Base-by-base conservation (phyloP, 2,797 vertebrate species). In the Taeniopygia guttata region DNA sequence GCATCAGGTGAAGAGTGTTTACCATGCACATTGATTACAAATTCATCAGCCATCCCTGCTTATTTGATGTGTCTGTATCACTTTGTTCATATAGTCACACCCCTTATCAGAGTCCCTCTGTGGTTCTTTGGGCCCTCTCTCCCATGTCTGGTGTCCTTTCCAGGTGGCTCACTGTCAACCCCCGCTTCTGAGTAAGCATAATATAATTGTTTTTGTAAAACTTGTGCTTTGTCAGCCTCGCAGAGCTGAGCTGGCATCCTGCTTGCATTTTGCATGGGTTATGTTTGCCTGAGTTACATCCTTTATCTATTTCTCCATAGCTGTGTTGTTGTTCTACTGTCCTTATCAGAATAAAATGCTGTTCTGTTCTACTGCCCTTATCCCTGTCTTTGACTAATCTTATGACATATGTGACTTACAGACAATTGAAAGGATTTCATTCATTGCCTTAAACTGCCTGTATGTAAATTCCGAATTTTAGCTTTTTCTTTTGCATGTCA, bases 1-100 rank as follows among this genome's bases (percentile, higher is more conserved):
- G 11, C 2, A 0, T 21, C 6, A 0, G 19, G 16, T 29, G 19
- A 85, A 59, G 8, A 27, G 12, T n/a, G 19, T n/a, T 68, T 60
- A 25, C 23, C 23, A 5, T 8, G 36, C 30, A 51, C 45, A 59
- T 6, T 27, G 27, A 23, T 59, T 27, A 67, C 19, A n/a, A 52
- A 60, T 46, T 27, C 40, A n/a, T 25, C 2, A 4, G 9, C 16
- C 45, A 25, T n/a, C 23, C 7, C 46, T 51, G 46, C 29, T 60
- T 40, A n/a, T 29, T 23, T 16, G 10, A 23, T 76, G 11, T 52
- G 16, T 52, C 16, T 76, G 23, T 25, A 45, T n/a, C 29, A 38
- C 19, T 45, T 52, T 38, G n/a, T 38, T 29, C 27, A 59, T 18
- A 38, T 5, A n/a, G 16, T 20, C 1, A 0, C 16, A 84, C 12